These are phyloP conservation scores for Aramus guarauna DNA, from an alignment of 2,113 vertebrate genomes.

Conservation along the genomic window DNA sequence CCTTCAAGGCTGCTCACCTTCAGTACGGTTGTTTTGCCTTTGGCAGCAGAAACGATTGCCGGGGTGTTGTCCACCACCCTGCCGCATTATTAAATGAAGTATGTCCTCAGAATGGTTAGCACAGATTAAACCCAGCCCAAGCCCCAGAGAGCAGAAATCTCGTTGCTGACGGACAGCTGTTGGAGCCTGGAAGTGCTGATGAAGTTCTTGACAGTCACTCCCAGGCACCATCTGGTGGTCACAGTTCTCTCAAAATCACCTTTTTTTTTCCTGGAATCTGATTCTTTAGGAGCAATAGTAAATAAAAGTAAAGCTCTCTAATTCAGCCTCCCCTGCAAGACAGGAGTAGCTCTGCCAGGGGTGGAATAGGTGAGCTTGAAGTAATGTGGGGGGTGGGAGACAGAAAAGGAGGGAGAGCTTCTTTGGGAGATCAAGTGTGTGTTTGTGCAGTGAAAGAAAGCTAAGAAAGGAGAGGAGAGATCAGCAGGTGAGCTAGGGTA, in stretches of 20 bases:
- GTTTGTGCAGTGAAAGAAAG: neutral
- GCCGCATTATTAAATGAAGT: neutral
- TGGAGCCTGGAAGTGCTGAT: neutral
- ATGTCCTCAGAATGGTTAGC: neutral
- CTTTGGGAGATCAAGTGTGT: accelerated
- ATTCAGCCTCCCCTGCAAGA: neutral
- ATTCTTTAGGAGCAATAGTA: neutral
- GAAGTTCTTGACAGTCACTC: neutral
- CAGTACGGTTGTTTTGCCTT: neutral
- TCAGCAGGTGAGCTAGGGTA: too few species aligned
- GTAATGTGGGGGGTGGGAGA: neutral
- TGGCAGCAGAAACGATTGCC: neutral
- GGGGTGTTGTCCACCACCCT: too few species aligned
- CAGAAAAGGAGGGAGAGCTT: neutral
- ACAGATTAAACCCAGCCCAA: neutral
- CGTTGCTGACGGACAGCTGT: neutral
- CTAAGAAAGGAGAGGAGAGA: neutral
- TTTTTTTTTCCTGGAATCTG: neutral
- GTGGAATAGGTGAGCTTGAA: too few species aligned
- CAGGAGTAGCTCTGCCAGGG: neutral
- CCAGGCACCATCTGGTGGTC: neutral
- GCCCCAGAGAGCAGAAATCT: neutral
- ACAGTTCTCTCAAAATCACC: neutral
- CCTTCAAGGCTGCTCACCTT: neutral
- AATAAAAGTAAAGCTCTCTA: neutral